phyloP scores from a whole-genome alignment of 2,888 invertebrate genomes.

The Cosmorhoe ocellata region DNA sequence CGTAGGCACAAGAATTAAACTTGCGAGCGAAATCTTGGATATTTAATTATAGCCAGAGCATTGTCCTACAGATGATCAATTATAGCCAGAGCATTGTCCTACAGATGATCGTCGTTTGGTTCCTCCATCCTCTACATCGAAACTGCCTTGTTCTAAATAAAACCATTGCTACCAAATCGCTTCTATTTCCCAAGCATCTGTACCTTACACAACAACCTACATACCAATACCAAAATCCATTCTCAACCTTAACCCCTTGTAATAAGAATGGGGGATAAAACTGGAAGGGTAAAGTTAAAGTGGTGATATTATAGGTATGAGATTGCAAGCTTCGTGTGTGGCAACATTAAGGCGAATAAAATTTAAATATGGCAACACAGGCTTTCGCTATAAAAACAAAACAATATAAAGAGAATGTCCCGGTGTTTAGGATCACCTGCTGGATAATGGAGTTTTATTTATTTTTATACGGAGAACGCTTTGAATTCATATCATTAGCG shows the following conservation, averaged over 20 bases:
- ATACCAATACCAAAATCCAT: slow-evolving; percentile 19
- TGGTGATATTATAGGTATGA: slow-evolving; percentile 67
- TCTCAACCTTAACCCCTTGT: slow-evolving; percentile 37
- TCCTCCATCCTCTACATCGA: slow-evolving; percentile 47
- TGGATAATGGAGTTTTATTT: slow-evolving; percentile 35
- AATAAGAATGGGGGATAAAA: slow-evolving; percentile 30
- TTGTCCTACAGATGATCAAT: slow-evolving; percentile 4
- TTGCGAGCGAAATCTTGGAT: no score
- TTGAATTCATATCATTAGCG: slow-evolving; percentile 3
- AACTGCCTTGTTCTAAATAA: slow-evolving; percentile 78
- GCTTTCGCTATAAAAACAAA: slow-evolving; percentile 69
- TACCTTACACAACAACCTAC: slow-evolving; percentile 43
- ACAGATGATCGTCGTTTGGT: slow-evolving; percentile 25
- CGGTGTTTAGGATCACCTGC: slow-evolving; percentile 38
- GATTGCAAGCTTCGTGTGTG: slow-evolving; percentile 77
- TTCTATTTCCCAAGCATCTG: slow-evolving; percentile 72
- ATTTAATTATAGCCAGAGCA: no score
- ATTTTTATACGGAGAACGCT: slow-evolving; percentile 28
- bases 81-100: no score
- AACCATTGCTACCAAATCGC: slow-evolving; percentile 78
- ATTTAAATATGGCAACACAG: slow-evolving; percentile 80
- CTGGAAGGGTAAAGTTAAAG: slow-evolving; percentile 17
- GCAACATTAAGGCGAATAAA: slow-evolving; percentile 80
- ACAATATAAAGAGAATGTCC: slow-evolving; percentile 65
- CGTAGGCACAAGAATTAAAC: no score